Base-by-base conservation (phyloP, 2,797 vertebrate species). In the Synaphobranchus kaupii region DNA sequence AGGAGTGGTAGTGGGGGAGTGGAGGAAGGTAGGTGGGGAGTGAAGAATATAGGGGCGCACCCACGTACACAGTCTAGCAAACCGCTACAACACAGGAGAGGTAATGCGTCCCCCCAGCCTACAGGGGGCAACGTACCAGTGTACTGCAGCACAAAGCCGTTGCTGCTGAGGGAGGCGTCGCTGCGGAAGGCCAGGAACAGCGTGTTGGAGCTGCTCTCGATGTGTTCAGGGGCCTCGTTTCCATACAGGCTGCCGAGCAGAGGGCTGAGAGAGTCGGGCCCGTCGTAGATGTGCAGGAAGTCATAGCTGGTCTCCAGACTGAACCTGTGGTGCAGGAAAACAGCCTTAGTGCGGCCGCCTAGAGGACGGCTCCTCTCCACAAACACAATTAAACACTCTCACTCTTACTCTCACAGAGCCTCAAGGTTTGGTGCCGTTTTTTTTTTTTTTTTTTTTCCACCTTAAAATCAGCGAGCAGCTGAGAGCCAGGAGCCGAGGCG, bases 101-200 rank as follows among this genome's bases (percentile, higher is more conserved):
- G 34, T 9, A 44, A 20, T n/a, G 22, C 3, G 52, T 15, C 83
- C 34, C n/a, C 85, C 52, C 50, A 15, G 58, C 3, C 20, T 9
- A 3, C 4, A 48, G 50, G 44, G n/a, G n/a, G 60, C 2, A 15
- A 63, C 7, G 48, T 92, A 99, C 99, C 99, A 91, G 97, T 97
- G 94, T 99, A 99, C 90, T 99, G 97, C 52, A 99, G 97, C 86
- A 98, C 96, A 13, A 99, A 99, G 87, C 99, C 99, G 0, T 95
- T 95, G 88, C 97, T 99, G 96, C 98, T 99, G 92, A 99, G 98
- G 0, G 98, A 99, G 0, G 98, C 98, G 0, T 99, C 99, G 0
- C 99, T 99, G 54, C 98, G 97, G 94, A 99, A 99, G 8, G 98
- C 98, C 10, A 99, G 93, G 94, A 99, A 99, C 31, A 99, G 97